Conservation (phyloP, 1,140 invertebrate species). For the Trypoxylus dichotomus region DNA sequence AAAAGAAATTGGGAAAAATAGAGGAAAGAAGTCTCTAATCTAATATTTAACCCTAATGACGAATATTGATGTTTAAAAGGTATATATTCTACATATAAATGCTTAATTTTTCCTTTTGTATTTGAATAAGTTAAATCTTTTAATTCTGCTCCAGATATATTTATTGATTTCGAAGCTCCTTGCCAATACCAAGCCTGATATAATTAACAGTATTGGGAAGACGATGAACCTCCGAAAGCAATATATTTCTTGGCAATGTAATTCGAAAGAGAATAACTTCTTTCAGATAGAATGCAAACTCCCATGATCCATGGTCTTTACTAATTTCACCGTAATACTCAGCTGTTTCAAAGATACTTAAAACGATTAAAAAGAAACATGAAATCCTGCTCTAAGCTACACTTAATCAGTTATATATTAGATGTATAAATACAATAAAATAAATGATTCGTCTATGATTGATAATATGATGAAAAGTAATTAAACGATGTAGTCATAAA, state of each 20-base stretch:
- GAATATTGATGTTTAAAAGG: not conserved
- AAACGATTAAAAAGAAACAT: not conserved
- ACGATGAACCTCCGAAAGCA: no score
- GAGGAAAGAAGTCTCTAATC: not conserved
- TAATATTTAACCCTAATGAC: not conserved
- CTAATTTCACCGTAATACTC: not conserved
- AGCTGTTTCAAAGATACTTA: not conserved
- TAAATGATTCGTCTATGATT: not conserved
- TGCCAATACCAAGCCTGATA: no score
- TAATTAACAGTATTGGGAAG: no score
- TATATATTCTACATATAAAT: not conserved
- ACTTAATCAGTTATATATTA: constrained; percentile 1
- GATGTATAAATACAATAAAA: constrained; percentile 17
- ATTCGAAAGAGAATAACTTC: no score
- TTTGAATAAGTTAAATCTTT: not conserved
- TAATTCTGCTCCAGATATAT: no score
- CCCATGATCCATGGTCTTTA: not conserved
- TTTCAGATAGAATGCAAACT: not conserved
- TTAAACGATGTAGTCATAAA: not conserved
- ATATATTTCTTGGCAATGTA: no score
- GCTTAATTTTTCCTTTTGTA: not conserved
- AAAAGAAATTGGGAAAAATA: not conserved
- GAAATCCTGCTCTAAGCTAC: not conserved
- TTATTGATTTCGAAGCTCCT: no score
- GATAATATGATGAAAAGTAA: not conserved